Conservation (phyloP, 2,888 invertebrate genomes). For the Diarsia mendica region DNA sequence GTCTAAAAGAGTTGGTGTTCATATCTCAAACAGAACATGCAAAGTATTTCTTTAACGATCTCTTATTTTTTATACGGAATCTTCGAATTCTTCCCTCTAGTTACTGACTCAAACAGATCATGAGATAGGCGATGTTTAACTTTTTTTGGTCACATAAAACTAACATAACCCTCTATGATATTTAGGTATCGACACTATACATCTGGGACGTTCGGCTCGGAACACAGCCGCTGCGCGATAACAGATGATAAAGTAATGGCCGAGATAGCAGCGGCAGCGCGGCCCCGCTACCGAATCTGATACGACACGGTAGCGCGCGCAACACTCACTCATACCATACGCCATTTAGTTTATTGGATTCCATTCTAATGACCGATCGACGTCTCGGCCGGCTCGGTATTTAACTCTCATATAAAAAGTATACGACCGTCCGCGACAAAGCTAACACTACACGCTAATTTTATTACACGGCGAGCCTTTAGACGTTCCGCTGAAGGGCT, state of each 20-base stretch:
- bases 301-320: conserved; percentile 81
- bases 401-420: conserved; percentile 56
- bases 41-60: conserved; percentile 81
- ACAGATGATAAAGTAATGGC: conserved; percentile 87
- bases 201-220: conserved; percentile 76
- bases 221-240: conserved; percentile 77
- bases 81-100: conserved; percentile 83
- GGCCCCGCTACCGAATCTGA: conserved; percentile 85
- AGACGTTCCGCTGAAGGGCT: conserved; percentile 73
- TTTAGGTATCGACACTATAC: conserved; percentile 84
- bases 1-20: conserved; percentile 63
- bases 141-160: conserved; percentile 83
- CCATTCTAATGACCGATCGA: conserved; percentile 81
- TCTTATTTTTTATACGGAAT: conserved; percentile 77
- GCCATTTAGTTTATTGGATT: conserved; percentile 83
- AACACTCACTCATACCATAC: conserved; percentile 77
- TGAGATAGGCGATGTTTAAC: conserved; percentile 78
- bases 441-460: conserved; percentile 73
- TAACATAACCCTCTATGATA: conserved; percentile 82
- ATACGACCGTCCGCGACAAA: conserved; percentile 53
- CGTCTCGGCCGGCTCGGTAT: conserved; percentile 67
- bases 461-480: conserved; percentile 73
- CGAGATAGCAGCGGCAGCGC: conserved; percentile 71
- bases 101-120: conserved; percentile 80
- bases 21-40: conserved; percentile 78